phyloP scores from a whole-genome alignment of 37 sponge, comb jelly and placozoan genomes.

The Theonella swinhoei region DNA sequence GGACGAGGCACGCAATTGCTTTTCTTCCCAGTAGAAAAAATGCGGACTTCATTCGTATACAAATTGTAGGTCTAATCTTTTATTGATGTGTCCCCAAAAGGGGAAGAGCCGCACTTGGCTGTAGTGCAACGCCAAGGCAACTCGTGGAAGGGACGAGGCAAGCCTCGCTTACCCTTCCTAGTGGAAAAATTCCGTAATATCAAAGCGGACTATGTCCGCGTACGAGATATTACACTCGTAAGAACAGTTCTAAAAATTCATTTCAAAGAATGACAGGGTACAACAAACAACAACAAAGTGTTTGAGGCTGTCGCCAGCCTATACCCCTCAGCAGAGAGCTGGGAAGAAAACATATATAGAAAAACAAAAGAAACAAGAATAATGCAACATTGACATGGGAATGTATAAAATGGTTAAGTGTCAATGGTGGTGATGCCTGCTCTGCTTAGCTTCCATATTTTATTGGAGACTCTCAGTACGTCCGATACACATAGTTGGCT shows the following conservation, averaged over 20 bases:
- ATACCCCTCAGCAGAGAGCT: background rate
- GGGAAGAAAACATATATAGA: too few species aligned
- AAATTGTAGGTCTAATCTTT: too few species aligned
- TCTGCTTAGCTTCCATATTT: constrained; percentile 16
- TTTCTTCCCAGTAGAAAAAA: too few species aligned
- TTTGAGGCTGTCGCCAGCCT: background rate
- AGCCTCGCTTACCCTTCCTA: background rate
- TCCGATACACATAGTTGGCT: constrained; percentile 24
- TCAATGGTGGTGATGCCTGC: background rate
- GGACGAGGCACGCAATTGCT: too few species aligned
- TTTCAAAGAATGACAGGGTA: background rate
- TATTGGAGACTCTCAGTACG: constrained; percentile 13
- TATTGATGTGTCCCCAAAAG: background rate
- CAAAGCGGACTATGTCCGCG: background rate
- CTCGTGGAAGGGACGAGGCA: background rate
- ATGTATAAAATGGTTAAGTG: background rate
- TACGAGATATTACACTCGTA: background rate
- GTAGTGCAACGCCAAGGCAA: background rate
- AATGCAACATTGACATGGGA: background rate
- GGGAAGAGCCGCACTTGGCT: background rate
- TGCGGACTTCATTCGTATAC: too few species aligned
- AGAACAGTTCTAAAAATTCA: background rate
- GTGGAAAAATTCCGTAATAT: background rate
- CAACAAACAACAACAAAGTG: background rate
- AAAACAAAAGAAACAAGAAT: background rate